Conservation (phyloP, 2,113 vertebrate genomes). For the Odobenus rosmarus region DNA sequence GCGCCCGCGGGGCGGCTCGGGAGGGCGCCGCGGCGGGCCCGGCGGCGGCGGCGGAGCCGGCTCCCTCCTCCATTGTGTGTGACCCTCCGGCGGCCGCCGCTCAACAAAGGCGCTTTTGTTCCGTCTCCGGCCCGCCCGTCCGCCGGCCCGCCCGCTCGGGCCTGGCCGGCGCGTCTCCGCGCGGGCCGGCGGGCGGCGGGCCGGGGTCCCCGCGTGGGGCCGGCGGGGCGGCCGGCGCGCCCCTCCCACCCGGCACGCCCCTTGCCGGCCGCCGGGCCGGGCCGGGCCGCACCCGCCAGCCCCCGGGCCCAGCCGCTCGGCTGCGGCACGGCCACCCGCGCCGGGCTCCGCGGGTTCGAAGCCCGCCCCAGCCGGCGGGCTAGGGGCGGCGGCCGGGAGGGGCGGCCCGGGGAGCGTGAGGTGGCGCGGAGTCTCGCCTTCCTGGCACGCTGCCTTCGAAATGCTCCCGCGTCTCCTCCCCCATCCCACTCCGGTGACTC, state of each 20-base stretch:
- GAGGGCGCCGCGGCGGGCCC: constrained; percentile 53
- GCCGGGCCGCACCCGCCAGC: neutral
- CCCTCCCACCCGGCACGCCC: constrained; percentile 72
- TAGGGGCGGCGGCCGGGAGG: neutral
- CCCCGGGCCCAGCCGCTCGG: fast-evolving
- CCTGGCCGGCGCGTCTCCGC: constrained; percentile 12
- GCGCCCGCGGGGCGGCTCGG: neutral
- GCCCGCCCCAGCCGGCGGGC: neutral
- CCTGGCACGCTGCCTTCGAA: constrained; percentile 44
- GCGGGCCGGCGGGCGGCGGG: neutral
- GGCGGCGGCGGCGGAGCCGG: constrained; percentile 51
- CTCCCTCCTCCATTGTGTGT: constrained; percentile 77
- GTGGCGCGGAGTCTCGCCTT: constrained; percentile 66
- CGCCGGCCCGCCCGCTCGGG: neutral
- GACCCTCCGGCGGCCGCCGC: constrained; percentile 73
- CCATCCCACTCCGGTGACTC: constrained; percentile 67
- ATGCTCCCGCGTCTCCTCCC: constrained; percentile 67
- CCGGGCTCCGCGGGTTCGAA: neutral
- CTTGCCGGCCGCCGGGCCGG: neutral
- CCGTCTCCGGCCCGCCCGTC: constrained; percentile 25
- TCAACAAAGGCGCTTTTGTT: constrained; percentile 86
- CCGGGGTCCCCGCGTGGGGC: constrained; percentile 69
- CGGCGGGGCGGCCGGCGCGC: constrained; percentile 20
- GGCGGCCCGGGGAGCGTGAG: neutral
- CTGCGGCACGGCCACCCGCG: neutral